A percentile compares a stretch with the other conserved stretches of the same genome.
phyloP scores from a whole-genome alignment of 2,888 invertebrate genomes.

The Amphipoea oculea region DNA sequence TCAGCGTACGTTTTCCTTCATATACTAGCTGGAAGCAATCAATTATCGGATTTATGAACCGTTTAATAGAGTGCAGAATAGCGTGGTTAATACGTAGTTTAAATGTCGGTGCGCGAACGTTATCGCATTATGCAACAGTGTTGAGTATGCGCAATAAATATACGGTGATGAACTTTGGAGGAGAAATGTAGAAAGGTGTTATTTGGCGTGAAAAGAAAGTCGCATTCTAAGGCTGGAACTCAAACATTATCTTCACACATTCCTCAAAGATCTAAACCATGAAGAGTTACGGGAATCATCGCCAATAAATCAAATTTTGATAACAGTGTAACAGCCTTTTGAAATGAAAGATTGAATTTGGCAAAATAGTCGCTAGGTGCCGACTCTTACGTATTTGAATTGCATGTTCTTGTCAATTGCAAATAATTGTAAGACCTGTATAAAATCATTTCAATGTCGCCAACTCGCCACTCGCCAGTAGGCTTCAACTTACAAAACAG shows the following conservation, averaged over 20 bases:
- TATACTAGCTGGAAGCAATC: slow-evolving; percentile 24
- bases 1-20: slow-evolving; percentile 4
- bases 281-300: not conserved
- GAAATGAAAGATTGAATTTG: not conserved
- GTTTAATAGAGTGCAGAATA: slow-evolving; percentile 49
- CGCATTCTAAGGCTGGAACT: not conserved
- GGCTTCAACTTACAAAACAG: not conserved
- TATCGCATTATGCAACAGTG: slow-evolving; percentile 55
- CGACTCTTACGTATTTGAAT: slow-evolving; percentile 8
- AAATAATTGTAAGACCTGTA: not conserved
- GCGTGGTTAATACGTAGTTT: slow-evolving; percentile 27
- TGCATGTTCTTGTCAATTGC: slow-evolving; percentile 11
- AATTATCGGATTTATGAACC: slow-evolving; percentile 36
- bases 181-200: slow-evolving; percentile 34
- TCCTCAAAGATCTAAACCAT: not conserved
- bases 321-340: too few species aligned
- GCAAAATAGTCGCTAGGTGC: not conserved
- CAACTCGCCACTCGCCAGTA: too few species aligned
- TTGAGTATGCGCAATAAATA: slow-evolving; percentile 33
- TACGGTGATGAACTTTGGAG: slow-evolving; percentile 37
- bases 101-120: slow-evolving; percentile 17
- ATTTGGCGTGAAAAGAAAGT: slow-evolving; percentile 14
- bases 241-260: not conserved
- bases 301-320: not conserved
- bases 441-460: not conserved